These are phyloP conservation scores for Lycophotia porphyrea DNA, from an alignment of 2,888 invertebrate species.

Conservation along the genomic window DNA sequence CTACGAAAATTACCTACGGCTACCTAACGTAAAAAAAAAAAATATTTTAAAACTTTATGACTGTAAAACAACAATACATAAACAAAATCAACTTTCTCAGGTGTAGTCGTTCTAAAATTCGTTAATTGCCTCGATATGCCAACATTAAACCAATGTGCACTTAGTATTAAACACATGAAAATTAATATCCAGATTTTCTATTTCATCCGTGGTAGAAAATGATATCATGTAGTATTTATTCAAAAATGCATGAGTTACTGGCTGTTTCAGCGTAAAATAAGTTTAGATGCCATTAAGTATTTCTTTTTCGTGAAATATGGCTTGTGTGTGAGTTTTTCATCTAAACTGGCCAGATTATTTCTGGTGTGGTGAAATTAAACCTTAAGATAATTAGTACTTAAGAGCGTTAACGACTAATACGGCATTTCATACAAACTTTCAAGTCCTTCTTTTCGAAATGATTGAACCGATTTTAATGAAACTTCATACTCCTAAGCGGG, in stretches of 20 bases:
- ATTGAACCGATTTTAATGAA: too few species aligned
- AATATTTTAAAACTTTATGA: not conserved
- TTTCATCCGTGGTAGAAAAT: not conserved
- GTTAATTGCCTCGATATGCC: not conserved
- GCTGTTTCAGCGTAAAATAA: not conserved
- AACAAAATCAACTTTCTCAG: not conserved
- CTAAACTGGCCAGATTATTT: not conserved
- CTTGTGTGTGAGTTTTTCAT: not conserved
- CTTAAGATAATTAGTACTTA: not conserved
- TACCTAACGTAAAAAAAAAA: not conserved
- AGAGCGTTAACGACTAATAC: too few species aligned
- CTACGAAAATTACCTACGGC: not conserved
- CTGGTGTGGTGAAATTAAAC: not conserved
- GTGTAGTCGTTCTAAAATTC: not conserved
- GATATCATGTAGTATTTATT: not conserved
- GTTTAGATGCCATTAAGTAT: conserved; percentile 1
- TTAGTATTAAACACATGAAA: not conserved
- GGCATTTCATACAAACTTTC: too few species aligned
- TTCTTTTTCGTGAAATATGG: conserved; percentile 3
- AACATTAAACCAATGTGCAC: not conserved
- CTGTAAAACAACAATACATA: not conserved
- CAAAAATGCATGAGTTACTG: not conserved
- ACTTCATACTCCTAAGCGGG: too few species aligned
- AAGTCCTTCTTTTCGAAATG: too few species aligned
- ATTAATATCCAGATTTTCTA: not conserved